Evolutionary conservation across 1,140 invertebrate genomes (phyloP), one percentile per base, ranked within the genome.

Genomic region (Hermetia illucens): DNA sequence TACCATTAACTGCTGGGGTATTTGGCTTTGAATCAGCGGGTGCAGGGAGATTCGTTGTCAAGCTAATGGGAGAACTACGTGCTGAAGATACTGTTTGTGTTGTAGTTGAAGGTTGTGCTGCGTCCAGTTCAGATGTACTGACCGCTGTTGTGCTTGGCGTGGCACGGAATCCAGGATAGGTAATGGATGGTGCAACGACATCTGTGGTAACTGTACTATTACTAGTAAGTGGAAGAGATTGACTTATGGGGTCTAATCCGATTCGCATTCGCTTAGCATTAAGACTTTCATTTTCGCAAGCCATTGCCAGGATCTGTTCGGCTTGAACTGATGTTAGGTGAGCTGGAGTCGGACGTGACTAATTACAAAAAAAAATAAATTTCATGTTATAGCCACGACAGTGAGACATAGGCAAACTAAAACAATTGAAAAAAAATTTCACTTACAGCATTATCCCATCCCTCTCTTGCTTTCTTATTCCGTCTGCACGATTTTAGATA

Each of bases 191-290:
- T 9, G 52, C 54, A 12, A 52, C 52, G 2, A 52, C 53, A 1
- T 54, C 56, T 21, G 52, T 52, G 43, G 68, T 69, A 15, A 72
- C 74, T 35, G 72, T 71, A 34, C 77, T 71, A 38, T 50, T 57
- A 22, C 55, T 53, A 25, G 76, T 66, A 41, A 78, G 69, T 44
- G 82, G 80, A 68, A 83, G 75, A 15, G 82, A 79, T 62, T 90
- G 82, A 64, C 86, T 81, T 60, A 95, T 82, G 27, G 91, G 92
- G 60, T 95, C 91, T 46, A 95, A 68, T 38, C 92, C 92, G 51
- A 94, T 73, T 44, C 90, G 74, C 89, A 95, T 94, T 50, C 90
- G 74, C 65, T 94, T 95, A 20, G 90, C 91, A 63, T 95, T 95
- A 58, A 92, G 81, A 58, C 84, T 89, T 64, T 95, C 92, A 62